Percentiles rank a stretch among this genome's conserved stretches.
Conservation (phyloP, 1,140 invertebrate species). For the Apis dorsata region DNA sequence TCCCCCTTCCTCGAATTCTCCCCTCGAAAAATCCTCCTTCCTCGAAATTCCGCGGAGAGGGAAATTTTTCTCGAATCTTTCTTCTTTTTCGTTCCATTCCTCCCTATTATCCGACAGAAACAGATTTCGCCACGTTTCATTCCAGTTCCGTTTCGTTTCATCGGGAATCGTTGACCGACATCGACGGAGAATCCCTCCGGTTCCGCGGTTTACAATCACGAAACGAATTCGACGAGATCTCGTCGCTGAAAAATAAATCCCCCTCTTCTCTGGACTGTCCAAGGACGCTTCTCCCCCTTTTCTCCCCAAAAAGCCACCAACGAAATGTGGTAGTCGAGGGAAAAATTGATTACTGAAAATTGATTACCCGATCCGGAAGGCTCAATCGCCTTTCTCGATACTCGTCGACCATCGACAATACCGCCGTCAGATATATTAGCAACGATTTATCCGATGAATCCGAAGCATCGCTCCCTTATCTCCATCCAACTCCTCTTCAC, state of each 20-base stretch:
- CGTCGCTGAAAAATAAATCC: too few relatives aligned
- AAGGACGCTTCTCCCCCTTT: too few relatives aligned
- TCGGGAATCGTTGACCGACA: conserved; percentile 36
- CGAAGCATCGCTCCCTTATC: too few relatives aligned
- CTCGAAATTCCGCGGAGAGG: conserved; percentile 44
- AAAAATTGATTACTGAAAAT: neutral
- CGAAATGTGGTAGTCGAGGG: neutral
- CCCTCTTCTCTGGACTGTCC: too few relatives aligned
- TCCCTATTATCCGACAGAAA: too few relatives aligned
- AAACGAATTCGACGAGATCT: too few relatives aligned
- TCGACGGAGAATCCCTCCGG: too few relatives aligned
- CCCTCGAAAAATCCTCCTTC: conserved; percentile 30
- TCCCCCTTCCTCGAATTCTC: conserved; percentile 43
- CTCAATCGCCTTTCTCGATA: conserved; percentile 56
- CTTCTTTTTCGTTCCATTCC: too few relatives aligned
- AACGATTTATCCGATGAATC: conserved; percentile 63
- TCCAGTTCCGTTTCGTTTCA: conserved; percentile 21
- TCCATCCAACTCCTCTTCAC: conserved; percentile 12
- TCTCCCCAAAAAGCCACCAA: too few relatives aligned
- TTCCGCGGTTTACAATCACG: too few relatives aligned
- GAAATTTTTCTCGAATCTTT: too few relatives aligned
- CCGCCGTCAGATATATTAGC: conserved; percentile 33
- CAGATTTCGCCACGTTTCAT: too few relatives aligned
- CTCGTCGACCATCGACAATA: conserved; percentile 49
- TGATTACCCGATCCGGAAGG: conserved; percentile 9